Evolutionary conservation across 1,140 invertebrate species (phyloP).

Genomic region (Ostrea denselamellosa): DNA sequence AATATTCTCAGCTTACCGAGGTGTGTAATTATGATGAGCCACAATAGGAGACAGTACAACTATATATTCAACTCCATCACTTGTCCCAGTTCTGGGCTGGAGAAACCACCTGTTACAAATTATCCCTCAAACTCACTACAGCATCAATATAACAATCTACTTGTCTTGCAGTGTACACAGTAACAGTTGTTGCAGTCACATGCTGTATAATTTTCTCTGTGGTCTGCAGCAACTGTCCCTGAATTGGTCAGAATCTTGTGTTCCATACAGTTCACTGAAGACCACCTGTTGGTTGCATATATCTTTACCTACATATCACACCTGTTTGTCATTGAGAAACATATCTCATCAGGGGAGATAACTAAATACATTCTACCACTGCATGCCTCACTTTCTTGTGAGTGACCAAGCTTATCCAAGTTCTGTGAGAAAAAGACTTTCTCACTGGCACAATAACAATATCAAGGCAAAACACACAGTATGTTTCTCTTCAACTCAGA

Average conservation of each 20-base stretch:
- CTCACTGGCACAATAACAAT: not conserved
- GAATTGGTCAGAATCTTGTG: not conserved
- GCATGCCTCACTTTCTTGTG: not conserved
- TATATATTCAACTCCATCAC: slow-evolving; percentile 18
- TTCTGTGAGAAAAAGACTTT: slow-evolving; percentile 31
- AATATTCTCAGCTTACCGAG: slow-evolving; percentile 11
- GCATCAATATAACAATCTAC: not conserved
- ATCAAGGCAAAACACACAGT: not conserved
- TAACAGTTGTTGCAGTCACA: not conserved
- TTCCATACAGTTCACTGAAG: not conserved
- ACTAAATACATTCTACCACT: not conserved
- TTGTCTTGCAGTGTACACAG: not conserved
- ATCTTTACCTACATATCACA: not conserved
- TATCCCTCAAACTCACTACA: not conserved
- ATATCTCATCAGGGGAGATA: slow-evolving; percentile 1
- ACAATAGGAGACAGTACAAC: not conserved
- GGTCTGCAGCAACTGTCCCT: not conserved
- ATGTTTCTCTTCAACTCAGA: slow-evolving; percentile 2
- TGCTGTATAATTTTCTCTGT: not conserved
- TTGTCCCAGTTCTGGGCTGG: not conserved
- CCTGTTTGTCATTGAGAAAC: slow-evolving; percentile 5
- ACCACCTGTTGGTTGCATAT: slow-evolving; percentile 11
- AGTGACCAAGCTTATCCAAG: not conserved
- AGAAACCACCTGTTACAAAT: slow-evolving; percentile 27
- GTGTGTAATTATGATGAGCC: slow-evolving; percentile 28